Conservation (phyloP, 2,113 vertebrate species). For the Poecilia latipinna region DNA sequence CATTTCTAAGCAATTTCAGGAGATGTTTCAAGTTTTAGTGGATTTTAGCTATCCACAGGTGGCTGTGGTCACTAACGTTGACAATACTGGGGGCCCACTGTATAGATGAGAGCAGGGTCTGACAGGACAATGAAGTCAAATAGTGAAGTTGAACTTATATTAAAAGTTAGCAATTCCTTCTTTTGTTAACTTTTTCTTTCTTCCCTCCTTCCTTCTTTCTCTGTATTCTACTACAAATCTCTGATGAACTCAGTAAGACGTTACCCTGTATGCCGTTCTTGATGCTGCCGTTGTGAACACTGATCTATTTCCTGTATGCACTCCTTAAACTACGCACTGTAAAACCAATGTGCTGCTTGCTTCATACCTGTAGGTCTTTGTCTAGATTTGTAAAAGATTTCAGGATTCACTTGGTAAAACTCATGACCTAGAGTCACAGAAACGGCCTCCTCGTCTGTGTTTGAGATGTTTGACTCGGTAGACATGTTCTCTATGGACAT, state of each 20-base stretch:
- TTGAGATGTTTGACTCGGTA: neutral
- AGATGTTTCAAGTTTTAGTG: too few species aligned
- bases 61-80: too few species aligned
- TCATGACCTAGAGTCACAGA: neutral
- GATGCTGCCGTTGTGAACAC: neutral
- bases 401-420: neutral
- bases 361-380: slow-evolving; percentile 6
- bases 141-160: too few species aligned
- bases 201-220: neutral
- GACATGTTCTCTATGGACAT: neutral
- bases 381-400: neutral
- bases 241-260: too few species aligned
- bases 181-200: too few species aligned
- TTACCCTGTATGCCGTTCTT: neutral
- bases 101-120: too few species aligned
- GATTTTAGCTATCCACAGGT: too few species aligned
- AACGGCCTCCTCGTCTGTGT: neutral
- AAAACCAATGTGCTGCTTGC: neutral
- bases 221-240: too few species aligned
- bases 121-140: too few species aligned
- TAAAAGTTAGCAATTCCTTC: too few species aligned
- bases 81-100: too few species aligned
- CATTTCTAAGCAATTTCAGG: too few species aligned
- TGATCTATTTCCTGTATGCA: neutral
- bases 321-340: neutral